Evolutionary conservation across 2,888 invertebrate species (phyloP), one percentile per base, ranked within the genome.

Genomic region (Phrixothrix hirtus): DNA sequence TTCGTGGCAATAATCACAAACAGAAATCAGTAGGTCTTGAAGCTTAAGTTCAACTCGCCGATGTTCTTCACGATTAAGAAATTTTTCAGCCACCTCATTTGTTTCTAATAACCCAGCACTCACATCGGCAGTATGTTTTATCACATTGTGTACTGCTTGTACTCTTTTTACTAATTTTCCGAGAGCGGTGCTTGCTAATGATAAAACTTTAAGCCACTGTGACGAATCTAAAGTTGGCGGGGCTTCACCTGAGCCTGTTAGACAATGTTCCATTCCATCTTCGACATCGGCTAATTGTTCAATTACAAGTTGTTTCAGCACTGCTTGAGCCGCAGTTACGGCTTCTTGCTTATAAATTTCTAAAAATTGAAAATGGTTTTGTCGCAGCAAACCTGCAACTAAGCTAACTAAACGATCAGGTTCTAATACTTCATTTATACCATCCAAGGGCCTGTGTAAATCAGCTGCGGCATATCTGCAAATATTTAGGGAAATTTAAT

Each of bases 1-100:
- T 71, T 97, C 95, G 74, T 95, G 93, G 63, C 94, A 92, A 71
- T 90, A 92, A 76, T 95, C 92, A 72, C 92, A 93, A 31, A 95
- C 83, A n/a, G 88, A 85, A 29, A 82, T 81, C 36, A 95, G 78
- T 71, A 94, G 81, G 66, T 92, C 89, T 55, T 83, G 82, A 37
- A 96, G 76, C 72, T 88, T 88, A 7, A 80, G 79, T 54, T 82
- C 83, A 4, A 93, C 85, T 52, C 83, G 81, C 42, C 75, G 73
- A 62, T 89, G 81, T 67, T 94, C 92, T 16, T 82, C 83, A 9
- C 80, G 75, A 0, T 84, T 82, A 62, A 94, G 81, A 70, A 88
- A 83, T 49, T 85, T 84, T 68, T 89, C 89, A 57, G 80, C 79
- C 11, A 56, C 45, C 26, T 56, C 63, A 29, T 57, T 53, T 69